Evolutionary conservation across 2,797 vertebrate species (phyloP).

Genomic region (Fratercula arctica): DNA sequence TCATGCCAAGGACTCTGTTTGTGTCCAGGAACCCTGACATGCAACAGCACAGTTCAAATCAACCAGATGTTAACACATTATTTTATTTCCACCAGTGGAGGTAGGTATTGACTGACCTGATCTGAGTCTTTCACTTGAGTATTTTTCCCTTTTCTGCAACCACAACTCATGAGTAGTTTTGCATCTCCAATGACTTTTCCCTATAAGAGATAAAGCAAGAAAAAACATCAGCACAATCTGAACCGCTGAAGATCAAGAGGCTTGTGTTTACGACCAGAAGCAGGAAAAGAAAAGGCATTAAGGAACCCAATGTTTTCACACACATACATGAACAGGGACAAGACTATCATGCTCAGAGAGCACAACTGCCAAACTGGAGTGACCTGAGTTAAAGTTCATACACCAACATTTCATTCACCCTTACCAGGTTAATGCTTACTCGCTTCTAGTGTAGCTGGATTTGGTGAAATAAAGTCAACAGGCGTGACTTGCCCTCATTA

Average conservation of each 20-base stretch:
- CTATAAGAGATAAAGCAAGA: slow-evolving; percentile 45
- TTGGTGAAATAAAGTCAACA: not conserved
- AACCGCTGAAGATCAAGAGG: not conserved
- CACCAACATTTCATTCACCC: not conserved
- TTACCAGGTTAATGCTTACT: not conserved
- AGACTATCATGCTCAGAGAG: not conserved
- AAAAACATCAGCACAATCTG: not conserved
- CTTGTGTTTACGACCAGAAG: not conserved
- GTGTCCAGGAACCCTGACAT: not conserved
- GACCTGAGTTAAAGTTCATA: not conserved
- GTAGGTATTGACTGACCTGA: slow-evolving; percentile 44
- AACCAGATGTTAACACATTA: not conserved
- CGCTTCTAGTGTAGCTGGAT: not conserved
- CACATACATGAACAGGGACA: not conserved
- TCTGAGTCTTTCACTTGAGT: slow-evolving; percentile 59
- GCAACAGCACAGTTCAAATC: not conserved
- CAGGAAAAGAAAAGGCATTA: not conserved
- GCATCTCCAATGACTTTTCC: slow-evolving; percentile 62
- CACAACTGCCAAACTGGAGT: not conserved
- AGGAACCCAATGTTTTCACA: not conserved
- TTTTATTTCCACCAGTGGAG: not conserved
- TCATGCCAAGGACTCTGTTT: not conserved
- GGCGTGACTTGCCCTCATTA: not conserved
- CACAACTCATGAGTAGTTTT: slow-evolving; percentile 63
- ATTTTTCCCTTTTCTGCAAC: slow-evolving; percentile 62